These are phyloP conservation scores for Psix sp. DNA, from an alignment of 1,140 invertebrate species.

Conservation along the genomic window DNA sequence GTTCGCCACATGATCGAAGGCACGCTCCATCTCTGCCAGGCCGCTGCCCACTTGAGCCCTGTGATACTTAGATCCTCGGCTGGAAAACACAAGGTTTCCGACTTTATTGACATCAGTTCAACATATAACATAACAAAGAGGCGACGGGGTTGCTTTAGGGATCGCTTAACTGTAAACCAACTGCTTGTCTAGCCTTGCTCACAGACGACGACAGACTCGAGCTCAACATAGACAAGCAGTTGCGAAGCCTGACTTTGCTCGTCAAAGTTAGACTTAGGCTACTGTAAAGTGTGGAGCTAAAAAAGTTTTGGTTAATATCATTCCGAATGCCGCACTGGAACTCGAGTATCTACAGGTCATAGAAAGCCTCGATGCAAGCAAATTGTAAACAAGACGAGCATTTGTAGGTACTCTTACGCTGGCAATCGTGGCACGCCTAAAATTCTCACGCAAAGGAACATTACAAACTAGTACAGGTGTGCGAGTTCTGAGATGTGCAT, in stretches of 20 bases:
- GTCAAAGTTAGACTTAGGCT: constrained; percentile 10
- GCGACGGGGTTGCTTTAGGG: constrained; percentile 6
- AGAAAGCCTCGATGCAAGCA: constrained; percentile 56
- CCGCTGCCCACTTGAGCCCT: constrained; percentile 81
- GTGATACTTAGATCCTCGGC: constrained; percentile 83
- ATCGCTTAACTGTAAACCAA: constrained; percentile 30
- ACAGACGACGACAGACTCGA: no score
- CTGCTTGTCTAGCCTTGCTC: constrained; percentile 43
- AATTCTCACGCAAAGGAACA: constrained; percentile 18
- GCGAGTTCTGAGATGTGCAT: constrained; percentile 60
- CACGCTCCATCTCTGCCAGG: constrained; percentile 75
- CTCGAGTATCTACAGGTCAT: constrained; percentile 27
- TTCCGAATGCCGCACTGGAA: constrained; percentile 23
- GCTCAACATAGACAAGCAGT: constrained; percentile 34
- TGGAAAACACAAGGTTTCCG: constrained; percentile 73
- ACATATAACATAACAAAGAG: constrained; percentile 38
- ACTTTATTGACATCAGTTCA: constrained; percentile 65
- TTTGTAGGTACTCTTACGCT: constrained; percentile 6
- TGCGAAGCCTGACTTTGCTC: constrained; percentile 16
- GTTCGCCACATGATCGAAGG: constrained; percentile 77
- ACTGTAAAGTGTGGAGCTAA: constrained; percentile 11
- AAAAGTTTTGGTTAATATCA: constrained; percentile 29
- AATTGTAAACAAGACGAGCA: constrained; percentile 14
- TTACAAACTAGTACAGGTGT: constrained; percentile 54
- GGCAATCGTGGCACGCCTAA: constrained; percentile 18